Evolutionary conservation across 2,888 invertebrate genomes (phyloP).

Genomic region (Oscheius sp.): DNA sequence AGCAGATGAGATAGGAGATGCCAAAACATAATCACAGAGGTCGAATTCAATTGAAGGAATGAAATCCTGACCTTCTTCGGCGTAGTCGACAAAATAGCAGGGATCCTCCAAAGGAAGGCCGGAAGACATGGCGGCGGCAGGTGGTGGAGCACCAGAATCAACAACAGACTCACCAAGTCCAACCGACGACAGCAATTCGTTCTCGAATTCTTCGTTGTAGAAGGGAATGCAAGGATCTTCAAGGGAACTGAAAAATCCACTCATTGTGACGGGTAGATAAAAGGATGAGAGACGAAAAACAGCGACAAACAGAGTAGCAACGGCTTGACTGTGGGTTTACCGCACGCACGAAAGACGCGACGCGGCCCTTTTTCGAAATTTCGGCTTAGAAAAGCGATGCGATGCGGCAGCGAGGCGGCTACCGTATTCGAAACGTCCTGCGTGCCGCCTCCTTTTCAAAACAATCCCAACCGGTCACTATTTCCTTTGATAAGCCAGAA

Average conservation of each 20-base stretch:
- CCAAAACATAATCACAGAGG: background rate
- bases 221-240: constrained; percentile 6
- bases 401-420: background rate
- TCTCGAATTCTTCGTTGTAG: constrained; percentile 21
- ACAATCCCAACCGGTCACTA: background rate
- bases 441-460: no score
- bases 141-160: background rate
- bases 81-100: background rate
- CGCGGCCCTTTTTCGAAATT: constrained; percentile 11
- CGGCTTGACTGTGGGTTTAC: background rate
- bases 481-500: background rate
- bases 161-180: constrained; percentile 9
- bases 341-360: background rate
- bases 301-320: background rate
- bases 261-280: background rate
- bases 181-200: background rate
- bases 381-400: no score
- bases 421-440: background rate
- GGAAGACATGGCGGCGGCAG: background rate
- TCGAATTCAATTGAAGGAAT: constrained; percentile 5
- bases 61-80: background rate
- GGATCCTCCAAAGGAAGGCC: background rate
- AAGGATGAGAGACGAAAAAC: background rate
- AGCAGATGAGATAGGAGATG: background rate
- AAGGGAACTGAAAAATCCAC: constrained; percentile 20